Conservation (phyloP, 2,888 invertebrate genomes). For the Trisateles emortualis region DNA sequence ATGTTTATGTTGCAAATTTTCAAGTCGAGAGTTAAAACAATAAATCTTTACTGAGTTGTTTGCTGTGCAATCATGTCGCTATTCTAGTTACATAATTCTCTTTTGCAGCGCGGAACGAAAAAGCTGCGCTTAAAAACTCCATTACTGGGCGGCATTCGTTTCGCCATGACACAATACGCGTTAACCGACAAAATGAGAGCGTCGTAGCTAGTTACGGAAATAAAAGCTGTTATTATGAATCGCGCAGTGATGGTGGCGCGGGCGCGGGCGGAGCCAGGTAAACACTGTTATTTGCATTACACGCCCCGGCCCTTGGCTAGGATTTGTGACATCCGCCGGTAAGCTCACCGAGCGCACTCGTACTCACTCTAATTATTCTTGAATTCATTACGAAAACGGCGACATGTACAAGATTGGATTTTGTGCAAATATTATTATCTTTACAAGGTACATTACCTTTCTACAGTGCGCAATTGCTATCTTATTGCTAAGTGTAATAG, state of each 20-base stretch:
- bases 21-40: conserved; percentile 63
- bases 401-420: conserved; percentile 65
- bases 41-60: conserved; percentile 65
- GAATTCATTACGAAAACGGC: conserved; percentile 63
- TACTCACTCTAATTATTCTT: conserved; percentile 68
- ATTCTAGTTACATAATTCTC: conserved; percentile 75
- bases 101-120: conserved; percentile 69
- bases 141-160: conserved; percentile 78
- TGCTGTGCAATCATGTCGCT: conserved; percentile 68
- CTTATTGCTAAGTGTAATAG: conserved; percentile 48
- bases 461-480: conserved; percentile 44
- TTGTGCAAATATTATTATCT: conserved; percentile 57
- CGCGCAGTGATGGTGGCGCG: conserved; percentile 54
- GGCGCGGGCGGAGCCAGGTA: conserved; percentile 64
- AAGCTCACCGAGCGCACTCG: conserved; percentile 63
- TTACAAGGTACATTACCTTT: conserved; percentile 50
- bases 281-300: conserved; percentile 78
- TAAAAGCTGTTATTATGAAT: conserved; percentile 82
- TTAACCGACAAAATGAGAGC: conserved; percentile 81
- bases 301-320: conserved; percentile 73
- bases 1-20: conserved; percentile 48
- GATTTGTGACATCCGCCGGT: conserved; percentile 80
- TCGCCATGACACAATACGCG: conserved; percentile 78
- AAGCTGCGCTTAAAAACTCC: conserved; percentile 78
- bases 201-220: conserved; percentile 81